These are phyloP conservation scores for Apotomis capreana DNA, from an alignment of 2,888 invertebrate species.

Conservation along the genomic window DNA sequence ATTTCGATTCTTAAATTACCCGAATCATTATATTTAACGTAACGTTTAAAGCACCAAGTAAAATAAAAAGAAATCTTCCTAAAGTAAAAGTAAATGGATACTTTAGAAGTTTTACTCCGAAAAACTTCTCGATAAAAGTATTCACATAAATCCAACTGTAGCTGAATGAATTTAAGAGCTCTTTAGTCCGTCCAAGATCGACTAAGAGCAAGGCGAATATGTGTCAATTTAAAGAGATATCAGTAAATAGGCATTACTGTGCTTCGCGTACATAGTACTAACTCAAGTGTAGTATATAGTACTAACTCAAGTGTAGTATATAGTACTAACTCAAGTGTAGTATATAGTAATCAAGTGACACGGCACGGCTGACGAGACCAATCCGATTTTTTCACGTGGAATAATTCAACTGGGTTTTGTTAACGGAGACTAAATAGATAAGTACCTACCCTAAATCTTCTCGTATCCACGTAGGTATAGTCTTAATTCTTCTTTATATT, in stretches of 20 bases:
- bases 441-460: not conserved
- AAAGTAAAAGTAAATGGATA: not conserved
- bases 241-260: slow-evolving; percentile 1
- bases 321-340: too few relatives aligned
- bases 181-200: not conserved
- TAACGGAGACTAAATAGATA: not conserved
- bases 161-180: not conserved
- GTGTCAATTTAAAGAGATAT: not conserved
- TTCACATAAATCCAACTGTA: slow-evolving; percentile 5
- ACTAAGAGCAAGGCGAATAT: not conserved
- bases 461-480: too few relatives aligned
- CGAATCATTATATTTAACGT: slow-evolving; percentile 3
- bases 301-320: too few relatives aligned
- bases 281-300: too few relatives aligned
- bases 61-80: not conserved
- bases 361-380: not conserved
- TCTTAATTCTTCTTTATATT: too few relatives aligned
- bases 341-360: slow-evolving; percentile 4
- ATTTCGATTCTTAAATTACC: not conserved
- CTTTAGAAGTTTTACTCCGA: not conserved
- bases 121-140: not conserved
- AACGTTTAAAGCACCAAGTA: not conserved
- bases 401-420: not conserved
- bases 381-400: not conserved
- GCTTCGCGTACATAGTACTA: too few relatives aligned